phyloP scores from a whole-genome alignment of 2,888 invertebrate genomes.

The Dinocampus coccinellae region DNA sequence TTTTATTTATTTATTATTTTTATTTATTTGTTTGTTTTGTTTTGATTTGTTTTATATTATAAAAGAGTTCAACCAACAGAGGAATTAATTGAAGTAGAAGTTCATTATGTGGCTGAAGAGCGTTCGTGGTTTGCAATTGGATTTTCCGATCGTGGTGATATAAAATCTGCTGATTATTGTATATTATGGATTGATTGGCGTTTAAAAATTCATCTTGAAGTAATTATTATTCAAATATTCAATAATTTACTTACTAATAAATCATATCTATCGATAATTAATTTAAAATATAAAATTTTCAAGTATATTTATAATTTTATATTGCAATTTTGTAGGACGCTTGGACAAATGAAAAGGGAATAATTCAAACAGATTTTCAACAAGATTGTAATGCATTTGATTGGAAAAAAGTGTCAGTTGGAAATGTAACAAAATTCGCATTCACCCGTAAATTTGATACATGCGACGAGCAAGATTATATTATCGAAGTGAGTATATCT shows the following conservation, averaged over 20 bases:
- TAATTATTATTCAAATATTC: constrained; percentile 53
- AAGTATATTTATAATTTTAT: too few species aligned
- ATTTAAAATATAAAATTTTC: too few species aligned
- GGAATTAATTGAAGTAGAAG: constrained; percentile 56
- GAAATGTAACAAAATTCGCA: constrained; percentile 78
- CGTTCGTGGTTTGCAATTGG: constrained; percentile 85
- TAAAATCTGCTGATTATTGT: constrained; percentile 84
- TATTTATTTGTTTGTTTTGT: too few species aligned
- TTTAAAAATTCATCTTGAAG: constrained; percentile 73
- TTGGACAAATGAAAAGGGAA: constrained; percentile 78
- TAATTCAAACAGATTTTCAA: constrained; percentile 76
- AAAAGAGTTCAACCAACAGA: constrained; percentile 60
- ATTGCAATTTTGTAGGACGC: constrained; percentile 75
- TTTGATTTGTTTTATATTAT: too few species aligned
- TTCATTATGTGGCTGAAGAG: constrained; percentile 60
- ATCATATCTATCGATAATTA: too few species aligned
- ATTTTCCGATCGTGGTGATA: constrained; percentile 85
- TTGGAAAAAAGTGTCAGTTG: constrained; percentile 65
- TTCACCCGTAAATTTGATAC: constrained; percentile 88
- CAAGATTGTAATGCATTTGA: constrained; percentile 81
- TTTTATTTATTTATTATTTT: too few species aligned
- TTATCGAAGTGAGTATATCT: constrained; percentile 76
- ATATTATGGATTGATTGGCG: constrained; percentile 83
- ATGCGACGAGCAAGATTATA: constrained; percentile 82
- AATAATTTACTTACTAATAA: too few species aligned